These are phyloP conservation scores for Lordiphosa mommai DNA, from an alignment of 1,140 invertebrate genomes.

Conservation along the genomic window DNA sequence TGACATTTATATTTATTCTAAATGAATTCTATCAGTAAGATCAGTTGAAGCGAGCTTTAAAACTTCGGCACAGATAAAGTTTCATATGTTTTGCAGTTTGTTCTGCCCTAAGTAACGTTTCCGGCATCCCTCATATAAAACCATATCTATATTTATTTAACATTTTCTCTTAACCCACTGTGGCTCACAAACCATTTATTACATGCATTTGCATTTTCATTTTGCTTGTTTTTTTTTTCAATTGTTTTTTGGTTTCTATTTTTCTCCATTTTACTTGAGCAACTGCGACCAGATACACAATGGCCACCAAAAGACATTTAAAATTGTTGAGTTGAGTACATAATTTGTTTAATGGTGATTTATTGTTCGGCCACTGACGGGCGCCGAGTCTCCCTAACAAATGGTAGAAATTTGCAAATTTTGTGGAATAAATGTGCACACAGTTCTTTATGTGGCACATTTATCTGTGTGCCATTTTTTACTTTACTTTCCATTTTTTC, in stretches of 20 bases:
- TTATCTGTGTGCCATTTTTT: slow-evolving; percentile 9
- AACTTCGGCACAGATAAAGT: too few relatives aligned
- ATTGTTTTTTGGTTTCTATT: neutral
- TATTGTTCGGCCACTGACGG: slow-evolving; percentile 46
- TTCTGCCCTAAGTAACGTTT: neutral
- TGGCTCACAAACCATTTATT: neutral
- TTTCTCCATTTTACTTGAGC: slow-evolving; percentile 14
- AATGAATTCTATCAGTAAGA: too few relatives aligned
- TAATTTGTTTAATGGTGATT: slow-evolving; percentile 76
- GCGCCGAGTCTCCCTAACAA: slow-evolving; percentile 40
- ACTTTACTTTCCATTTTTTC: neutral
- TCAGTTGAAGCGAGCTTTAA: too few relatives aligned
- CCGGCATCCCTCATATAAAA: too few relatives aligned
- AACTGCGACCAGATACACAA: slow-evolving; percentile 28
- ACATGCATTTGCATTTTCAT: slow-evolving; percentile 6
- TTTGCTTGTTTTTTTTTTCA: slow-evolving; percentile 5
- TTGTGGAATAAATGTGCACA: slow-evolving; percentile 43
- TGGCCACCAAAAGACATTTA: slow-evolving; percentile 59
- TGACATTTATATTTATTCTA: too few relatives aligned
- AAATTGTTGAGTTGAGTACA: slow-evolving; percentile 70
- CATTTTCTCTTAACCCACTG: neutral
- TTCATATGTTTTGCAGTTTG: neutral
- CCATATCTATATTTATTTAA: neutral
- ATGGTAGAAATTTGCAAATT: slow-evolving; percentile 64
- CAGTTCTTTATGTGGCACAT: slow-evolving; percentile 43